phyloP scores from a whole-genome alignment of 2,113 vertebrate genomes.

The Lophochroa leadbeateri region DNA sequence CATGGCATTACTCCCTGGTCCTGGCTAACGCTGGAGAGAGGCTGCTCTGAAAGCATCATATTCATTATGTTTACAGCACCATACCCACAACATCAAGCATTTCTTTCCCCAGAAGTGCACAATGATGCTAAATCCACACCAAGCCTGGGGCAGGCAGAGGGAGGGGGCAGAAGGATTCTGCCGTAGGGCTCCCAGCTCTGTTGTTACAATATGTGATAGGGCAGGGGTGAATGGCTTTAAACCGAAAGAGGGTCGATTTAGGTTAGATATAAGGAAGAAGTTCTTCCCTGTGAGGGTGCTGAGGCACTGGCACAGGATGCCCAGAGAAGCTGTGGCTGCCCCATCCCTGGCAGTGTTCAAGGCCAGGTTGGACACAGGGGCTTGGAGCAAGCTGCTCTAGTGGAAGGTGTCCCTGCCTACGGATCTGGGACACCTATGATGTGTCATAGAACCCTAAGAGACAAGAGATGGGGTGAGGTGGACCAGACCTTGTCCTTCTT shows the following conservation, averaged over 20 bases:
- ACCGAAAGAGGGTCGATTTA: too few species aligned
- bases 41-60: neutral
- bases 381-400: neutral
- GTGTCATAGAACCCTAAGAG: neutral
- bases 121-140: too few species aligned
- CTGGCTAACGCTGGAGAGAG: neutral
- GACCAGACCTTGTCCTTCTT: neutral
- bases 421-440: neutral
- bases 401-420: neutral
- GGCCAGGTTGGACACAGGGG: neutral
- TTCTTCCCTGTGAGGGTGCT: too few species aligned
- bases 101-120: neutral
- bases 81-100: neutral
- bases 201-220: too few species aligned
- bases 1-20: neutral
- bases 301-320: too few species aligned
- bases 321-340: too few species aligned
- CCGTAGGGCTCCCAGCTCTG: neutral
- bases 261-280: neutral
- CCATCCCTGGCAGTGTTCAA: neutral
- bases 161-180: neutral
- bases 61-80: neutral
- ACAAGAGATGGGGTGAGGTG: rapidly evolving
- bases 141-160: neutral
- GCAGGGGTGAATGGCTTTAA: too few species aligned